Evolutionary conservation across 2,888 invertebrate species (phyloP).

Genomic region (Drosophila ezoana): DNA sequence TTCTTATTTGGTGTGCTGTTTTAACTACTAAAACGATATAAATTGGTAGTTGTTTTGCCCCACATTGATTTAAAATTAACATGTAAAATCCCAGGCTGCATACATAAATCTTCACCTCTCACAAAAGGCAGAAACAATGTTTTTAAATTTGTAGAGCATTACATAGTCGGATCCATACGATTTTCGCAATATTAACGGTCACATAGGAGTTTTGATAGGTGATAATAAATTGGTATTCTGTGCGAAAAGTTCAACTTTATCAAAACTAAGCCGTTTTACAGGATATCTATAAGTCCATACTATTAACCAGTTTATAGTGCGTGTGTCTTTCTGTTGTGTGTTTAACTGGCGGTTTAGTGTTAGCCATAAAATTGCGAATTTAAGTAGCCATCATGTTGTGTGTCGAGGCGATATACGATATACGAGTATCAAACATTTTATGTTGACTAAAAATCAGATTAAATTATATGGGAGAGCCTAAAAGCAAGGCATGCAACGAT

Average conservation of each 20-base stretch:
- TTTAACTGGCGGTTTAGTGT: slow-evolving; percentile 63
- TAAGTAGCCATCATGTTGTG: slow-evolving; percentile 43
- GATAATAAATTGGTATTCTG: no score
- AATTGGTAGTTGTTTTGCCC: no score
- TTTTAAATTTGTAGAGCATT: no score
- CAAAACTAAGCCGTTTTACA: not conserved
- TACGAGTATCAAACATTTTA: slow-evolving; percentile 32
- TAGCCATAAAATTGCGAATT: slow-evolving; percentile 52
- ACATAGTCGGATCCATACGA: no score
- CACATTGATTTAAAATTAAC: no score
- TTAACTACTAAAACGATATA: no score
- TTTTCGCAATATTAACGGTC: no score
- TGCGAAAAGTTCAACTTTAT: not conserved
- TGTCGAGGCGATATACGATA: not conserved
- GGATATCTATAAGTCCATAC: slow-evolving; percentile 1
- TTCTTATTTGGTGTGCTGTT: no score
- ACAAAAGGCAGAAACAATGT: no score
- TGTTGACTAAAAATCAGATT: slow-evolving; percentile 15
- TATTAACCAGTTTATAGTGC: not conserved
- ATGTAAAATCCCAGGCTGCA: no score
- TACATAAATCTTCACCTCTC: no score
- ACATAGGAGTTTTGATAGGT: no score
- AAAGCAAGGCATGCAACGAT: not conserved
- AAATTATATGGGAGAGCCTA: slow-evolving; percentile 6
- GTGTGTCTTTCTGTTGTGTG: slow-evolving; percentile 28